Evolutionary conservation across 37 sponge, comb jelly and placozoan genomes (phyloP).

Genomic region (Aplysina aerophoba): DNA sequence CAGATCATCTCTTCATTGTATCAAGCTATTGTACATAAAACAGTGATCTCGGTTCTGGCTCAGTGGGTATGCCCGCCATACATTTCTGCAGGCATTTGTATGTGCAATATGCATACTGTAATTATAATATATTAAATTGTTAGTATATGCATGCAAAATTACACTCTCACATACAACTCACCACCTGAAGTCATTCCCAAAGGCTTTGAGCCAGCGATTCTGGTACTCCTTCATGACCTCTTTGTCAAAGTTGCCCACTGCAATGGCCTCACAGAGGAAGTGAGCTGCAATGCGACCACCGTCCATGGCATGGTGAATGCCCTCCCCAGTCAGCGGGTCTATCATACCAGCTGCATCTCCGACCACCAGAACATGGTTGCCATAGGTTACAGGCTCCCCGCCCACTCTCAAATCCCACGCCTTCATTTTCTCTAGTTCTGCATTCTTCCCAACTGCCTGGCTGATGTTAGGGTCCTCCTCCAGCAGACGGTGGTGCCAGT

Average conservation of each 20-base stretch:
- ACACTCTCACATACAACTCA: no score
- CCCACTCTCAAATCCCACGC: conserved; percentile 51
- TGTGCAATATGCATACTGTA: no score
- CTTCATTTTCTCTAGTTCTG: conserved; percentile 56
- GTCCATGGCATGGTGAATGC: conserved; percentile 68
- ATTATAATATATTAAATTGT: no score
- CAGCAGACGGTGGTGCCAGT: conserved; percentile 62
- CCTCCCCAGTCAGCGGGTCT: conserved; percentile 78
- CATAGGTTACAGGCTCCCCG: conserved; percentile 59
- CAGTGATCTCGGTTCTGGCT: no score
- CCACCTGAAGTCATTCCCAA: conserved; percentile 68
- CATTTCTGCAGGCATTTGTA: no score
- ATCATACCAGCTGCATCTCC: conserved; percentile 75
- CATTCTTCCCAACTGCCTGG: conserved; percentile 50
- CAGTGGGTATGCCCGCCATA: no score
- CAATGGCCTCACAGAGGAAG: conserved; percentile 58
- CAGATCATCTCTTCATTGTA: no score
- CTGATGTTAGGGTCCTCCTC: conserved; percentile 59
- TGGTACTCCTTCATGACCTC: conserved; percentile 67
- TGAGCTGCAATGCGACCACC: conserved; percentile 49
- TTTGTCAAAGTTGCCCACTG: conserved; percentile 67
- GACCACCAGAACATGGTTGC: conserved; percentile 56
- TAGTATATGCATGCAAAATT: no score
- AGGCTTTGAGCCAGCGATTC: conserved; percentile 66
- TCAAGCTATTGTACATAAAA: no score